phyloP scores from a whole-genome alignment of 2,888 invertebrate species.

The Drosophila paramelanica region DNA sequence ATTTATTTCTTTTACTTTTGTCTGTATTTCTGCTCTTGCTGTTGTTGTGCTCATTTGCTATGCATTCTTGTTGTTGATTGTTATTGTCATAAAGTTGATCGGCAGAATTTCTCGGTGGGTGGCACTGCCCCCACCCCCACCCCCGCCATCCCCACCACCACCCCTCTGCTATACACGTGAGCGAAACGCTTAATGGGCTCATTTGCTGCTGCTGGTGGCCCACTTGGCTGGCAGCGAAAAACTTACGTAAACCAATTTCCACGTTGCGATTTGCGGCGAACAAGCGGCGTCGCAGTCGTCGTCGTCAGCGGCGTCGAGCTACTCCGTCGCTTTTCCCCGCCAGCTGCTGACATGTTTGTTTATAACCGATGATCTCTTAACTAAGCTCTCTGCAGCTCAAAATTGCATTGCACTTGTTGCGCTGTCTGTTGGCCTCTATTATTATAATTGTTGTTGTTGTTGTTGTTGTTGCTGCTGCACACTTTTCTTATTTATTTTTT shows the following conservation, averaged over 20 bases:
- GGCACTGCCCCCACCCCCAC: not conserved
- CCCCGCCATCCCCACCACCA: not conserved
- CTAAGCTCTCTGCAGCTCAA: constrained; percentile 36
- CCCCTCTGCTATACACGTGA: constrained; percentile 24
- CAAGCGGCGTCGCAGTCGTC: constrained; percentile 48
- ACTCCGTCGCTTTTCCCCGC: constrained; percentile 55
- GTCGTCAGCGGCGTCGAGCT: constrained; percentile 39
- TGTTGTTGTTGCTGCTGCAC: constrained; percentile 17
- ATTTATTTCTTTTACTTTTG: constrained; percentile 60
- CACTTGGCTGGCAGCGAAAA: constrained; percentile 48
- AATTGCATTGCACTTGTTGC: constrained; percentile 66
- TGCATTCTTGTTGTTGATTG: constrained; percentile 57
- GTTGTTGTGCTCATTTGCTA: constrained; percentile 52
- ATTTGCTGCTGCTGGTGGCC: constrained; percentile 24
- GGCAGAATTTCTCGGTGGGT: constrained; percentile 42
- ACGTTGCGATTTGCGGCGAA: constrained; percentile 79
- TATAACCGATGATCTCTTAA: constrained; percentile 20
- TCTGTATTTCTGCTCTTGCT: constrained; percentile 30
- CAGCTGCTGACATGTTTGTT: constrained; percentile 59
- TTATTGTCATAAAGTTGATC: constrained; percentile 60
- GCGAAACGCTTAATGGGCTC: constrained; percentile 28
- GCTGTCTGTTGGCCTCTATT: constrained; percentile 13
- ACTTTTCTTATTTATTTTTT: constrained; percentile 8
- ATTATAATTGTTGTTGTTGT: constrained; percentile 10
- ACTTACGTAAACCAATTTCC: constrained; percentile 85